Base-by-base conservation (phyloP, 2,888 invertebrate species). In the Drosophila aldrichi region DNA sequence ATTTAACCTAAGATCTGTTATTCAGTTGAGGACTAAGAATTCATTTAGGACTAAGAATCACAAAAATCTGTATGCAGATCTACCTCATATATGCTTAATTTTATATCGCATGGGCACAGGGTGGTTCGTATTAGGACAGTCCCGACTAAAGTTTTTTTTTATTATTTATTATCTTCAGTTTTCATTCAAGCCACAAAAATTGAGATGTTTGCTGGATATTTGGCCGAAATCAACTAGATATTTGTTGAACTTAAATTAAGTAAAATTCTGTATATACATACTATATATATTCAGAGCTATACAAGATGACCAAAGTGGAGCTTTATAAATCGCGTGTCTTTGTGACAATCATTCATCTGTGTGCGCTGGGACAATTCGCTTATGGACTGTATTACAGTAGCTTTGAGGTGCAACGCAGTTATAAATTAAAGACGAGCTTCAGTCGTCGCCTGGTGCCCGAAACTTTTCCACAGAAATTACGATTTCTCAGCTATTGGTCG, bases 401-500 rank as follows among this genome's bases (percentile, higher is more conserved):
- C 64, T 92, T 92, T 40, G 92, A 91, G 72, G 81, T 88, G 36
- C 88, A 91, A 29, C 83, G 90, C 34, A 91, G 90, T 65, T 90
- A 85, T 38, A 92, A 92, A 66, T 70, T 91, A 0, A 87, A 90
- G 69, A 89, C 89, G 29, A 89, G 82, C 14, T 56, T 72, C 18
- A 77, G 73, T 58, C 86, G 86, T 9, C 84, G 81, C 25, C 70
- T 94, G 68, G 85, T 92, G 22, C 92, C 92, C 25, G 91, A 91
- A 68, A 91, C 92, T 54, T 89, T 92, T 52, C 90, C 91, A 29
- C 93, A 93, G 52, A 92, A 93, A 63, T 46, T 92, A 25, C 91
- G 93, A 77, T 94, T 92, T 81, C 90, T 94, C 62, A 93, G 94
- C 36, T 93, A 94, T 82, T 94, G 94, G 94, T 93, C 93, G 80